Percentiles rank a stretch among this genome's conserved stretches.
phyloP scores from a whole-genome alignment of 1,140 invertebrate species.

The Drosophila nannoptera region DNA sequence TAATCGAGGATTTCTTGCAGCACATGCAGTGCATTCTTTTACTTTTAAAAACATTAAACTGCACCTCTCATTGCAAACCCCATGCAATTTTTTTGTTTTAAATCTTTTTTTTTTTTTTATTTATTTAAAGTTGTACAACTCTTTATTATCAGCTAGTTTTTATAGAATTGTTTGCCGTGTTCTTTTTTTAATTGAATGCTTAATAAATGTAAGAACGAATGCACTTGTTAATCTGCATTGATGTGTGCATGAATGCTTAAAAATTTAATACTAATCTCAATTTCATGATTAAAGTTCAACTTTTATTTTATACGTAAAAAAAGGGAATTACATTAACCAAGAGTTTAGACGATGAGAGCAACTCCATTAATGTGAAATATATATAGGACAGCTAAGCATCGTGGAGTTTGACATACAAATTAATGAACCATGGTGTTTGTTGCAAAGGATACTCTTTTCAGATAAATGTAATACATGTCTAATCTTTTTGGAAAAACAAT shows the following conservation, averaged over 20 bases:
- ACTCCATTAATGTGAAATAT: conserved; percentile 12
- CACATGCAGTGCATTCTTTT: too few species aligned
- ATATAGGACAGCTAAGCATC: not conserved
- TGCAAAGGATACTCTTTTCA: conserved; percentile 7
- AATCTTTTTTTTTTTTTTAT: conserved; percentile 31
- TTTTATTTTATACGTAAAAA: conserved; percentile 31
- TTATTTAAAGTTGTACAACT: conserved; percentile 72
- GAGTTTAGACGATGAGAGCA: conserved; percentile 21
- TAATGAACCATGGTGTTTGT: conserved; percentile 9
- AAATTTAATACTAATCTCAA: conserved; percentile 27
- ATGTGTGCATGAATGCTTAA: not conserved
- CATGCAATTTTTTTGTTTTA: conserved; percentile 56
- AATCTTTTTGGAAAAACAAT: conserved; percentile 47
- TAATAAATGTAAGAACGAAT: conserved; percentile 31
- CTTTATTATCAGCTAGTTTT: conserved; percentile 55
- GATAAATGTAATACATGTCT: conserved; percentile 18
- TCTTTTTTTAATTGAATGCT: conserved; percentile 35
- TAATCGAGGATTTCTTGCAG: not conserved
- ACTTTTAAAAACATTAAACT: too few species aligned
- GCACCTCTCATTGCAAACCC: conserved; percentile 67
- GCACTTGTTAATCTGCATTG: too few species aligned
- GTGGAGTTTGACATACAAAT: conserved; percentile 14
- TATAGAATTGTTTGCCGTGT: conserved; percentile 20
- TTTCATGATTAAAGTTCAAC: conserved; percentile 22
- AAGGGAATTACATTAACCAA: conserved; percentile 27